Conservation (phyloP, 2,113 vertebrate species). For the Megaleporinus macrocephalus region DNA sequence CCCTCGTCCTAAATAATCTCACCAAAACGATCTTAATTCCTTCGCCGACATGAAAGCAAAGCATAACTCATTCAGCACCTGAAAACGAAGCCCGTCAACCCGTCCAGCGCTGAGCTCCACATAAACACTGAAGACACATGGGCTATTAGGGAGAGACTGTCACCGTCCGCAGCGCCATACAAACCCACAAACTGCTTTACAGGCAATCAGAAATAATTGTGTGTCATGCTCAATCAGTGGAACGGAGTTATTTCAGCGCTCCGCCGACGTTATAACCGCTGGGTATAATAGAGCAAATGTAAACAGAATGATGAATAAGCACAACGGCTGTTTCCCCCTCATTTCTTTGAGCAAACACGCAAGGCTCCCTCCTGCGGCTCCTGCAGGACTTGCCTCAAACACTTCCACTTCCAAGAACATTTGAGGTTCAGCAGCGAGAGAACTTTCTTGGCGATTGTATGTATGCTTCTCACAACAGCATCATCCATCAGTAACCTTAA, state of each 20-base stretch:
- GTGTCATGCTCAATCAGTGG: conserved; percentile 62
- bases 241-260: conserved; percentile 24
- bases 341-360: background rate
- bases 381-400: background rate
- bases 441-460: too few relatives aligned
- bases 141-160: conserved; percentile 63
- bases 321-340: background rate
- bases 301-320: conserved; percentile 29
- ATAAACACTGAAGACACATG: conserved; percentile 56
- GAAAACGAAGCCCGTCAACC: conserved; percentile 18
- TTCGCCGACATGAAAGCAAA: background rate
- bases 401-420: background rate
- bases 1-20: background rate
- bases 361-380: conserved; percentile 39
- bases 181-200: conserved; percentile 63
- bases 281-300: conserved; percentile 13
- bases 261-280: conserved; percentile 9
- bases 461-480: too few relatives aligned
- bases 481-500: too few relatives aligned
- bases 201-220: conserved; percentile 56
- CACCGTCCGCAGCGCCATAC: conserved; percentile 66
- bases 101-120: background rate
- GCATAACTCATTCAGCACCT: background rate
- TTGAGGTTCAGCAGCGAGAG: background rate
- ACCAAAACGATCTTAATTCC: background rate